Base-by-base conservation (phyloP, 1,140 invertebrate species). In the Tetragnatha versicolor region DNA sequence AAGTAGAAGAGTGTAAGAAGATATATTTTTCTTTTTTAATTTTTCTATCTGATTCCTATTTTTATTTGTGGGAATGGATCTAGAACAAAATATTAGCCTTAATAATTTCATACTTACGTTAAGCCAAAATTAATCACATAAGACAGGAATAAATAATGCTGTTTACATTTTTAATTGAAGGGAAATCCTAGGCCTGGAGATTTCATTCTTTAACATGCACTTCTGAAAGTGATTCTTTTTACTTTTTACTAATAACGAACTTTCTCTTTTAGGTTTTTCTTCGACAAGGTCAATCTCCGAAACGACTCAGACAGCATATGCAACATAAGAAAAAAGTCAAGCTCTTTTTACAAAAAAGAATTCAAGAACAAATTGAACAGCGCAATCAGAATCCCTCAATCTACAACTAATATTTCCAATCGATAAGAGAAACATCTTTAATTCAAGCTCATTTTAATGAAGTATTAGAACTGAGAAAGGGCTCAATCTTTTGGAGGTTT, bases 321-420 rank as follows among this genome's bases (percentile, higher is more conserved):
- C 76, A 79, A n/a, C 76, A 79, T 69, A 79, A 79, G 29, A 79
- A 79, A 29, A 79, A 79, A 35, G 76, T 79, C 3, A 69, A 79
- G 31, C 35, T 47, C 5, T 79, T 79, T 20, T 35, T 79, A 25
- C 63, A 69, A 20, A 79, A 79, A 47, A 42, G 76, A n/a, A 79
- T 79, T 17, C 76, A 79, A 60, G 76, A 79, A 31, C 76, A 79
- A 79, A 79, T 79, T 60, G 37, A 79, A 12, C 76, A 79, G 37
- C 76, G 76, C 2, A 69, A 69, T 45, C 76, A 68, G 29, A 79
- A 79, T 39, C 35, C 55, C 17, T 31, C 29, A 33, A 33, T 58
- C 35, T n/a, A n/a, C n/a, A n/a, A n/a, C n/a, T n/a, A n/a, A n/a
- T n/a, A n/a, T n/a, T n/a, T n/a, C n/a, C n/a, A n/a, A n/a, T n/a